Percentiles rank a stretch among this genome's conserved stretches.
phyloP scores from a whole-genome alignment of 2,113 vertebrate species.

The Gallinago media region DNA sequence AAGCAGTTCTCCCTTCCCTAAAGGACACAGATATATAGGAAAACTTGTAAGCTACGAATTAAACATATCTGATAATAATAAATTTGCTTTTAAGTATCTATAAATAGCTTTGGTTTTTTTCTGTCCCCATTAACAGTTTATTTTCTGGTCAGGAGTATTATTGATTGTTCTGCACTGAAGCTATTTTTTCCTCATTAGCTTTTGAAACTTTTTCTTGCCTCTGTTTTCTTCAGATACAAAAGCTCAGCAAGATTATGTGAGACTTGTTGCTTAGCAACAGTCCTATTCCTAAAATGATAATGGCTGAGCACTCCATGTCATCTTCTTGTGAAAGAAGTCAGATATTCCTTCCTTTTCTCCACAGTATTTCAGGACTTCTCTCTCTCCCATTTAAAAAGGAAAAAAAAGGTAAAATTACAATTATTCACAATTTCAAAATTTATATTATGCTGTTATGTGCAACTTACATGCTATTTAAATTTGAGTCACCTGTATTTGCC shows the following conservation, averaged over 20 bases:
- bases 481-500: background rate
- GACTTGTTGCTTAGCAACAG: constrained; percentile 76
- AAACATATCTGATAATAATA: constrained; percentile 59
- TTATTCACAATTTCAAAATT: background rate
- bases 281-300: constrained; percentile 51
- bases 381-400: background rate
- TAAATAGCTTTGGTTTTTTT: constrained; percentile 54
- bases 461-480: background rate
- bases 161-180: constrained; percentile 71
- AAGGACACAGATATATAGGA: background rate
- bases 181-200: constrained; percentile 76
- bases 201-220: constrained; percentile 75
- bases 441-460: background rate
- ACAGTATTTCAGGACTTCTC: background rate
- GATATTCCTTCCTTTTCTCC: background rate
- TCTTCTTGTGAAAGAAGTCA: constrained; percentile 15
- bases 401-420: background rate
- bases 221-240: constrained; percentile 74
- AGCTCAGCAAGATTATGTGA: constrained; percentile 66
- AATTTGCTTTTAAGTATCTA: constrained; percentile 57
- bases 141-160: constrained; percentile 76
- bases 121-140: constrained; percentile 59
- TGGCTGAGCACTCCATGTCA: constrained; percentile 6
- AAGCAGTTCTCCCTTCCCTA: background rate
- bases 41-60: constrained; percentile 42